phyloP scores from a whole-genome alignment of 2,888 invertebrate species.

The Drosophila ochracea region DNA sequence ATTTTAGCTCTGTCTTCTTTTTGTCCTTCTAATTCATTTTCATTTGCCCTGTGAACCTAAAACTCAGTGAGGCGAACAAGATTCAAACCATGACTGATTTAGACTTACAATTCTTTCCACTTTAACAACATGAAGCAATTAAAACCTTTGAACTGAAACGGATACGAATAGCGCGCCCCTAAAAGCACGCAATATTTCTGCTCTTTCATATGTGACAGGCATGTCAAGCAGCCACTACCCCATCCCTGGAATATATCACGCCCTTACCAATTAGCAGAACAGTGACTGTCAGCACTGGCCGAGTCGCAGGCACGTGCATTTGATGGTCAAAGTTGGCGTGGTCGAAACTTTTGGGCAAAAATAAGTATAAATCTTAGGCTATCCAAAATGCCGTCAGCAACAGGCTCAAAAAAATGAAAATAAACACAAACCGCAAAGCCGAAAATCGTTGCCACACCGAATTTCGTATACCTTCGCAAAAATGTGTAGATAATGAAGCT shows the following conservation, averaged over 20 bases:
- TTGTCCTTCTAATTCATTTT: slow-evolving; percentile 47
- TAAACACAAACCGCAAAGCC: slow-evolving; percentile 22
- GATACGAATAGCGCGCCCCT: slow-evolving; percentile 23
- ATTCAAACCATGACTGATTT: slow-evolving; percentile 30
- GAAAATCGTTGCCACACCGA: neutral
- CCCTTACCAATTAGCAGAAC: slow-evolving; percentile 60
- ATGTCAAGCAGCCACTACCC: slow-evolving; percentile 52
- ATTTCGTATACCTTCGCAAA: slow-evolving; percentile 22
- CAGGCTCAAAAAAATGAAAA: slow-evolving; percentile 55
- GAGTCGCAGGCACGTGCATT: slow-evolving; percentile 65
- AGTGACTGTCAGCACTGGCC: slow-evolving; percentile 58
- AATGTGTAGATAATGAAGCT: neutral
- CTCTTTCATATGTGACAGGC: slow-evolving; percentile 55
- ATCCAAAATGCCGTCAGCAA: slow-evolving; percentile 62
- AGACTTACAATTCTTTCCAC: slow-evolving; percentile 24
- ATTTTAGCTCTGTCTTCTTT: slow-evolving; percentile 26
- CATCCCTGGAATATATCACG: slow-evolving; percentile 7
- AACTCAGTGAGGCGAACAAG: slow-evolving; percentile 37
- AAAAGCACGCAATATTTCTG: slow-evolving; percentile 31
- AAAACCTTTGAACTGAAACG: slow-evolving; percentile 43
- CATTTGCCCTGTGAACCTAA: slow-evolving; percentile 15
- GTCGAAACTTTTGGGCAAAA: slow-evolving; percentile 51
- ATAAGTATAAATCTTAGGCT: slow-evolving; percentile 72
- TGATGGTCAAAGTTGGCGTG: slow-evolving; percentile 64
- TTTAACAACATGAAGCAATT: slow-evolving; percentile 42